Evolutionary conservation across 2,113 vertebrate species (phyloP), one percentile per base, ranked within the genome.

Genomic region (Sinosuthora webbiana): DNA sequence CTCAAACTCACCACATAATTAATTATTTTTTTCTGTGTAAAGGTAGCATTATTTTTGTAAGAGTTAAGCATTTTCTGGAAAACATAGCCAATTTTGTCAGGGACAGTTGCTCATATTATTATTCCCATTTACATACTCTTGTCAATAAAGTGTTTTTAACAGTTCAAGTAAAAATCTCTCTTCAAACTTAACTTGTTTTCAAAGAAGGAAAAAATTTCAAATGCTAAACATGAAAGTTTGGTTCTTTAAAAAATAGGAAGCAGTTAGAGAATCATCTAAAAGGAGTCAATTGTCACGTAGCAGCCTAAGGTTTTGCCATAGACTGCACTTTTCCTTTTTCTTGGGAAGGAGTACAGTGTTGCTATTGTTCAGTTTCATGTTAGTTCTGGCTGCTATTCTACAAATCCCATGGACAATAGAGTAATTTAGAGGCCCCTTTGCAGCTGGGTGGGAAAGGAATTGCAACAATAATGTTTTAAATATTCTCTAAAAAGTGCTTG

Each of bases 381-480:
- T 97, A 88, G 93, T 95, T 95, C 88, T 95, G 92, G 79, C 87
- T 94, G 69, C 68, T 76, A 7, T 53, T 94, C 42, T 73, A 55
- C 47, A 64, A 93, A 82, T 94, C 57, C 78, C 77, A 41, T 13
- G 50, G 77, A 94, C 80, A 75, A 60, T 52, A 64, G 14, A 20
- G 83, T 79, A 82, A 95, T 76, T 86, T 81, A 75, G 83, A 79
- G 92, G 88, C 52, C 83, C n/a, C 47, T 87, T 75, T 79, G 79
- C 65, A 81, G 83, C 91, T 87, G 80, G 39, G 21, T 90, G 67
- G 59, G 75, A 95, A 94, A 95, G 55, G 42, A 81, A 69, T 62
- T 59, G 82, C 77, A 85, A 82, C n/a, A 75, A 59, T 53, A 83
- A 83, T 25, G 27, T 65, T 85, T 87, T 35, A 87, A 87, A 83